phyloP scores from a whole-genome alignment of 2,797 vertebrate species.

The Chaenodraco wilsoni region DNA sequence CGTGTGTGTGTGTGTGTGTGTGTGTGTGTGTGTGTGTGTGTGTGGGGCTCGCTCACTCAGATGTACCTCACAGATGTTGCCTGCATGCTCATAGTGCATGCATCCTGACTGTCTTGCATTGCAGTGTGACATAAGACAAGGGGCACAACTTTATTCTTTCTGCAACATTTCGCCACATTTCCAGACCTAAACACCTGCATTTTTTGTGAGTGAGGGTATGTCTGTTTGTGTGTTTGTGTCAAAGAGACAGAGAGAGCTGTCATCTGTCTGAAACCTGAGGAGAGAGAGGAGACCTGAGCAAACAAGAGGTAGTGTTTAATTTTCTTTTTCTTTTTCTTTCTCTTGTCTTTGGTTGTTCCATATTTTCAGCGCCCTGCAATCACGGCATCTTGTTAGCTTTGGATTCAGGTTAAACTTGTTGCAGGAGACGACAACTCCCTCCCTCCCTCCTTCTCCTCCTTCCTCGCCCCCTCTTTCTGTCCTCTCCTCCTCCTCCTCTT shows the following conservation, averaged over 20 bases:
- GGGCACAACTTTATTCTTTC: slow-evolving; percentile 21
- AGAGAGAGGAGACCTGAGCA: slow-evolving; percentile 31
- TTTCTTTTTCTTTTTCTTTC: slow-evolving; percentile 56
- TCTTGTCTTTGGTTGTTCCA: slow-evolving; percentile 78
- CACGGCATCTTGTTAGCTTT: slow-evolving; percentile 82
- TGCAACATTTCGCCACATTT: slow-evolving; percentile 2
- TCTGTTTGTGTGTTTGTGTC: slow-evolving; percentile 22
- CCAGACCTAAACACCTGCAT: slow-evolving; percentile 7
- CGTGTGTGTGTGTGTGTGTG: slow-evolving; percentile 5
- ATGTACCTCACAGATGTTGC: slow-evolving; percentile 4
- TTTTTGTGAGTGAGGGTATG: not conserved
- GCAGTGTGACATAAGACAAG: slow-evolving; percentile 18
- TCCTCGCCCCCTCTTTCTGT: slow-evolving; percentile 1
- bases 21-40: slow-evolving; percentile 12
- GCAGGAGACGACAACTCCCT: slow-evolving; percentile 65
- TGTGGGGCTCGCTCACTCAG: not conserved
- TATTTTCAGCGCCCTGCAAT: slow-evolving; percentile 86
- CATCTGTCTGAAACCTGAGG: slow-evolving; percentile 67
- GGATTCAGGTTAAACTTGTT: slow-evolving; percentile 86
- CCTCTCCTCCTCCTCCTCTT: slow-evolving; percentile 16
- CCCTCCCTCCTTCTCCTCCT: slow-evolving; percentile 15
- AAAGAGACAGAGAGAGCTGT: slow-evolving; percentile 17
- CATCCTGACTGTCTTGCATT: slow-evolving; percentile 21
- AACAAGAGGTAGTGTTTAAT: slow-evolving; percentile 80
- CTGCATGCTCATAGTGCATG: slow-evolving; percentile 3